Conservation (phyloP, 2,113 vertebrate genomes). For the Epinephelus cyanopodus region DNA sequence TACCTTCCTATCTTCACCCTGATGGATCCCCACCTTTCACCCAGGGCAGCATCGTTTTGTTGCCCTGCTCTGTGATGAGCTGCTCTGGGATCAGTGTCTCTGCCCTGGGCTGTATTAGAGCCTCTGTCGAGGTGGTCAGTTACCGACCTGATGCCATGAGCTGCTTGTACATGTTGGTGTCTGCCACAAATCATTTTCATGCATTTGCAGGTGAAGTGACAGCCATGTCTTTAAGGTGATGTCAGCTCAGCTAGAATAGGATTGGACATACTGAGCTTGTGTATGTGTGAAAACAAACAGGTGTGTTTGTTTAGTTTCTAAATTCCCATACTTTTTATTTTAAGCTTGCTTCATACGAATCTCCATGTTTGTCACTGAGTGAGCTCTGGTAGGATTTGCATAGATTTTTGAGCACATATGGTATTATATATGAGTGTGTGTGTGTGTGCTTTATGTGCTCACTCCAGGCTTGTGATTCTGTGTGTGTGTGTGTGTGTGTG, state of each 20-base stretch:
- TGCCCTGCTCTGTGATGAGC: conserved; percentile 12
- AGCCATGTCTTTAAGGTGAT: conserved; percentile 63
- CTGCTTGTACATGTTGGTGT: conserved; percentile 31
- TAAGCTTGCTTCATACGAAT: conserved; percentile 29
- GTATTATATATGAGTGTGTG: not conserved
- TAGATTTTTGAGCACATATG: conserved; percentile 35
- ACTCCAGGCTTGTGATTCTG: conserved; percentile 20
- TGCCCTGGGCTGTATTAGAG: conserved; percentile 33
- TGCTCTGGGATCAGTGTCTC: conserved; percentile 27
- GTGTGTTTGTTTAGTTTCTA: conserved; percentile 8
- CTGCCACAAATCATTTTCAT: conserved; percentile 48
- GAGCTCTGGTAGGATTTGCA: not conserved
- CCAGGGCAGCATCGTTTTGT: not conserved
- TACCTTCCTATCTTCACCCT: conserved; percentile 16
- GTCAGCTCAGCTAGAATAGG: conserved; percentile 57
- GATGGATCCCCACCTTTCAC: conserved; percentile 21
- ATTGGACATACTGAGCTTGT: conserved; percentile 51
- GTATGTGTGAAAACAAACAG: conserved; percentile 5
- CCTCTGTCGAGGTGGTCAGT: conserved; percentile 50
- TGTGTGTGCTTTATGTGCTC: conserved; percentile 6
- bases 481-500: conserved; percentile 62
- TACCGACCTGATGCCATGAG: conserved; percentile 33
- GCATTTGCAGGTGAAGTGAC: conserved; percentile 76
- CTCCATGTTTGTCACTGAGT: conserved; percentile 1
- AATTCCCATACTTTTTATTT: conserved; percentile 20